A percentile compares a stretch with the other conserved stretches of the same genome.
Conservation (phyloP, 2,888 invertebrate genomes). For the Trilocha varians region DNA sequence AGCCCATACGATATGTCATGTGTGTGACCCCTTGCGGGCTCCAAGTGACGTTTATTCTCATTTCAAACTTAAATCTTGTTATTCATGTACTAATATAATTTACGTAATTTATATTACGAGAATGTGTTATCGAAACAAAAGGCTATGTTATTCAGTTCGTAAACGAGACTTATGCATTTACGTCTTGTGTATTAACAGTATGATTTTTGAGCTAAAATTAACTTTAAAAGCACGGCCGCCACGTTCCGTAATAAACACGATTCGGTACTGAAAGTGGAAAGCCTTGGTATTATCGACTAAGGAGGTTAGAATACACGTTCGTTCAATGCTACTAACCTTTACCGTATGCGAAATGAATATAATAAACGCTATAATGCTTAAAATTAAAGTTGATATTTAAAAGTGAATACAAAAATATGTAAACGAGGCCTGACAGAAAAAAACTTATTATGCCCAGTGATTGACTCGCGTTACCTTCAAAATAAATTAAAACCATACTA, state of each 20-base stretch:
- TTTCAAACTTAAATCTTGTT: constrained; percentile 10
- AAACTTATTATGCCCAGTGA: too few relatives aligned
- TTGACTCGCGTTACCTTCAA: too few relatives aligned
- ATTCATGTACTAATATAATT: background rate
- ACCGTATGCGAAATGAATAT: constrained; percentile 10
- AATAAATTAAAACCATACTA: too few relatives aligned
- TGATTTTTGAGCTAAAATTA: constrained; percentile 9
- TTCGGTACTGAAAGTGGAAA: constrained; percentile 58
- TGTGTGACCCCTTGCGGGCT: constrained; percentile 35
- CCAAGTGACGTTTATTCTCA: constrained; percentile 26
- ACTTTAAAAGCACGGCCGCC: constrained; percentile 19
- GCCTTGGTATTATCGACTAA: constrained; percentile 61
- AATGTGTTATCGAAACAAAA: constrained; percentile 1
- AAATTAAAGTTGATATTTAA: background rate
- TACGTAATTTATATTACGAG: constrained; percentile 1
- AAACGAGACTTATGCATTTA: constrained; percentile 5
- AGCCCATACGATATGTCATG: constrained; percentile 32
- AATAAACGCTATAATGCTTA: background rate
- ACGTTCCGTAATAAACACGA: constrained; percentile 32
- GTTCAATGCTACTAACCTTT: constrained; percentile 39
- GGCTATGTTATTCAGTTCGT: constrained; percentile 4
- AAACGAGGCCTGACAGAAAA: too few relatives aligned
- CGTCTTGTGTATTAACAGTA: constrained; percentile 4
- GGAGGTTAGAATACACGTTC: constrained; percentile 39
- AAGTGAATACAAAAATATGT: too few relatives aligned